A percentile compares a stretch with the other conserved stretches of the same genome.
Conservation (phyloP, 2,888 invertebrate species). For the Oxytorus armatus region DNA sequence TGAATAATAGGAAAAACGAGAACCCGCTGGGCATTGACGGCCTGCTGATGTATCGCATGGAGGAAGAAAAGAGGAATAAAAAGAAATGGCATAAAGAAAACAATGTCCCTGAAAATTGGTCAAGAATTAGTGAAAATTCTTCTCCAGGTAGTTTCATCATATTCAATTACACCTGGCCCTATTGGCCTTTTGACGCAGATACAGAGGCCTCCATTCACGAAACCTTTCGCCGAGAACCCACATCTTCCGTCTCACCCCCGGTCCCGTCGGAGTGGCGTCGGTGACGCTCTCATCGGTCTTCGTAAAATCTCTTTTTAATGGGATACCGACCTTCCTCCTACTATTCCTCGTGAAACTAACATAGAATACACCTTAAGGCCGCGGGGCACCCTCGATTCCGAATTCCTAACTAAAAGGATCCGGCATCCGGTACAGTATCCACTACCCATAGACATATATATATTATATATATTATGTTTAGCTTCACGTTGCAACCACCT, state of each 20-base stretch:
- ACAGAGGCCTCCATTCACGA: conserved; percentile 56
- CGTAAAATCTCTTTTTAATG: conserved; percentile 83
- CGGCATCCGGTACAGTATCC: conserved; percentile 60
- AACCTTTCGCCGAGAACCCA: conserved; percentile 25
- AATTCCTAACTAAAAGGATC: conserved; percentile 58
- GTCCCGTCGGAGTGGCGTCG: conserved; percentile 61
- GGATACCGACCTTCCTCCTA: conserved; percentile 66
- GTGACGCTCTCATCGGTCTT: conserved; percentile 47
- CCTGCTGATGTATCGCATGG: conserved; percentile 45
- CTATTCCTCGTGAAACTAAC: conserved; percentile 46
- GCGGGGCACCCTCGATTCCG: conserved; percentile 34
- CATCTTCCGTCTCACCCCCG: neutral
- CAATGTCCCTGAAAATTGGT: conserved; percentile 76
- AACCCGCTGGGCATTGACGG: conserved; percentile 51
- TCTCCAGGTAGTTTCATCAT: conserved; percentile 65
- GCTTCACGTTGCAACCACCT: conserved; percentile 40
- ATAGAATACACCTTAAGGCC: neutral
- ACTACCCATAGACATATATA: neutral
- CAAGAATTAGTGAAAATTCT: conserved; percentile 78
- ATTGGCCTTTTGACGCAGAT: conserved; percentile 69
- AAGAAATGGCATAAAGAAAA: conserved; percentile 35
- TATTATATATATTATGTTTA: conserved; percentile 25
- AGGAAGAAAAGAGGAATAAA: conserved; percentile 35
- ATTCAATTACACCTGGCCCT: conserved; percentile 74
- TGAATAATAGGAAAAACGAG: conserved; percentile 10